These are phyloP conservation scores for Elanus axillaris DNA, from an alignment of 2,113 vertebrate species.

Conservation along the genomic window DNA sequence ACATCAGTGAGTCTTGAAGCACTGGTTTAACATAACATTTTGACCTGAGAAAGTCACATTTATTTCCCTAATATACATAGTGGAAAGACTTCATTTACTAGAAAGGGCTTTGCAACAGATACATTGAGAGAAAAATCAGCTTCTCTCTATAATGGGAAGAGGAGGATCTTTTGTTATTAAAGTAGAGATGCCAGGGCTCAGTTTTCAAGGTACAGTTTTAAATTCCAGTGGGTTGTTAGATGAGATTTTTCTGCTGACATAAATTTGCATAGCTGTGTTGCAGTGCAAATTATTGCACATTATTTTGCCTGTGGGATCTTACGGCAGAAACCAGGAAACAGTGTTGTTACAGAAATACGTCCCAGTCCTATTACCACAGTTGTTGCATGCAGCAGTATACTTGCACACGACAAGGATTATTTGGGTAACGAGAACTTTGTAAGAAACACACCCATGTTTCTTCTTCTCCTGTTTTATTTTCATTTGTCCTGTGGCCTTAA, in stretches of 20 bases:
- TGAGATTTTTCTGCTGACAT: slow-evolving; percentile 29
- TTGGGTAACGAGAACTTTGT: background rate
- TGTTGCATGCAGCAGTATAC: background rate
- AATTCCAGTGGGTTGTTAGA: slow-evolving; percentile 13
- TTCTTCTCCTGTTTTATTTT: background rate
- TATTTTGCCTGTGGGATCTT: background rate
- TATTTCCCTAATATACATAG: background rate
- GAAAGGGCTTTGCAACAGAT: background rate
- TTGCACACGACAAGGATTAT: background rate
- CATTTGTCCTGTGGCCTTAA: background rate
- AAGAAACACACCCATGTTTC: background rate
- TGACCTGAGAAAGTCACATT: background rate
- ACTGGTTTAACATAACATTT: background rate
- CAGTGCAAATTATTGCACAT: background rate
- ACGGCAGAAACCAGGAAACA: background rate
- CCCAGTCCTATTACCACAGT: background rate
- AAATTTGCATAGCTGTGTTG: slow-evolving; percentile 33
- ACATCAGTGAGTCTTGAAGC: background rate
- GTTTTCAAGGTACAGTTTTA: background rate
- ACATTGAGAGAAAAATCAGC: background rate
- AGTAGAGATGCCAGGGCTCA: background rate
- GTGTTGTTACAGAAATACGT: background rate
- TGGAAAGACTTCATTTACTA: background rate
- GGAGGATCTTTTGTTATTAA: background rate
- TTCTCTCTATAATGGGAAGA: background rate